phyloP scores from a whole-genome alignment of 2,797 vertebrate genomes.

The Helarctos malayanus region DNA sequence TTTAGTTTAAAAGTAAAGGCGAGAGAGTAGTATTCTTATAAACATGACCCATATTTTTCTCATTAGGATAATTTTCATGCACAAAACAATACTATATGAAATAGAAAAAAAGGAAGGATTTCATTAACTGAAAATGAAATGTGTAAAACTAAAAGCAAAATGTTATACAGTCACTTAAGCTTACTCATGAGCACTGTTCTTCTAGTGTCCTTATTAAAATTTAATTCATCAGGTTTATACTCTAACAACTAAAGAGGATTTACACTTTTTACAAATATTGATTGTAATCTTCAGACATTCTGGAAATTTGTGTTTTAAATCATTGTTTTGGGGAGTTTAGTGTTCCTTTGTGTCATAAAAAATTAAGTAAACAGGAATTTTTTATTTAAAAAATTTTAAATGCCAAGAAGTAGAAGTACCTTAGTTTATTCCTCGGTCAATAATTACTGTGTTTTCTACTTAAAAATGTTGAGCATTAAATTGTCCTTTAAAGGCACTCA shows the following conservation, averaged over 20 bases:
- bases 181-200: background rate
- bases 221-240: background rate
- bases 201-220: background rate
- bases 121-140: constrained; percentile 72
- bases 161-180: background rate
- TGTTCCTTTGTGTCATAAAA: background rate
- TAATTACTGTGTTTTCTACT: background rate
- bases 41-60: constrained; percentile 67
- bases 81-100: constrained; percentile 68
- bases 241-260: background rate
- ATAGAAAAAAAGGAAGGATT: constrained; percentile 55
- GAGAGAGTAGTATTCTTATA: constrained; percentile 55
- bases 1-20: constrained; percentile 55
- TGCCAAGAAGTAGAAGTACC: background rate
- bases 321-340: background rate
- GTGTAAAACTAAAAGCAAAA: background rate
- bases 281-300: background rate
- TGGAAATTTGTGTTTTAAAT: constrained; percentile 34
- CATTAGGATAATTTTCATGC: constrained; percentile 72
- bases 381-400: constrained; percentile 34
- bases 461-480: background rate
- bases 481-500: background rate
- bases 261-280: constrained; percentile 7
- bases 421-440: constrained; percentile 30
- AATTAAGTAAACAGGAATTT: constrained; percentile 13